These are phyloP conservation scores for Pyxicephalus adspersus DNA, from an alignment of 2,113 vertebrate species.

Conservation along the genomic window DNA sequence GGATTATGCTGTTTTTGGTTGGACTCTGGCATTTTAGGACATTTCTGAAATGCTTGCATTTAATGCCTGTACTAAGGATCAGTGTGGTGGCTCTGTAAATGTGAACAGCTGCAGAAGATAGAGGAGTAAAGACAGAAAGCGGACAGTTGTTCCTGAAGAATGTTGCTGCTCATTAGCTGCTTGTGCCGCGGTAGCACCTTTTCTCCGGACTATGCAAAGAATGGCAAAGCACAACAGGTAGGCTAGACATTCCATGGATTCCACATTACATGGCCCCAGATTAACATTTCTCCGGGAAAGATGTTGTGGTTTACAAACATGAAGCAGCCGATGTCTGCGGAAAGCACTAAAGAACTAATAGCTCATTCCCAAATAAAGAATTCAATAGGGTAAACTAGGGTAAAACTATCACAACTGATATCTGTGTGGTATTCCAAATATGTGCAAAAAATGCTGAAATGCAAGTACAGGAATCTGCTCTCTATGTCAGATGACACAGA, in stretches of 20 bases:
- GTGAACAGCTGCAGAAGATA: constrained; percentile 72
- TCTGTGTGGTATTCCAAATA: too few species aligned
- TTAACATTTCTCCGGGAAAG: constrained; percentile 55
- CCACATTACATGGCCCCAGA: constrained; percentile 56
- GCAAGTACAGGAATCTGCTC: too few species aligned
- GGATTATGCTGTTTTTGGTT: constrained; percentile 64
- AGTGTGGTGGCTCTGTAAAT: constrained; percentile 63
- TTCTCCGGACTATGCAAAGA: constrained; percentile 70
- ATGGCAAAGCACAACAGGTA: constrained; percentile 70
- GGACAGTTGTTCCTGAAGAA: constrained; percentile 73
- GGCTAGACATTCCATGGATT: constrained; percentile 63
- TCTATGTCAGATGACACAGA: too few species aligned
- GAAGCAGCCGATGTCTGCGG: background rate
- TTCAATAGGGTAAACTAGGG: too few species aligned
- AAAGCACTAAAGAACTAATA: background rate
- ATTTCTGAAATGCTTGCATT: constrained; percentile 71
- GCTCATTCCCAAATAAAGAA: background rate
- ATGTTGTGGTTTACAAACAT: constrained; percentile 8
- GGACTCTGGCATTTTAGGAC: constrained; percentile 63
- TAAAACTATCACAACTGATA: too few species aligned
- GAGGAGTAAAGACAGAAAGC: constrained; percentile 32
- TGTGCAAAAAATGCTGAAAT: too few species aligned
- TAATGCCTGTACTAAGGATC: constrained; percentile 61
- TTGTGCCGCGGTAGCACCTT: constrained; percentile 68
- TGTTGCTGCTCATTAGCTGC: constrained; percentile 68